These are phyloP conservation scores for Acanthacorydalis orientalis DNA, from an alignment of 2,888 invertebrate species.

Conservation along the genomic window DNA sequence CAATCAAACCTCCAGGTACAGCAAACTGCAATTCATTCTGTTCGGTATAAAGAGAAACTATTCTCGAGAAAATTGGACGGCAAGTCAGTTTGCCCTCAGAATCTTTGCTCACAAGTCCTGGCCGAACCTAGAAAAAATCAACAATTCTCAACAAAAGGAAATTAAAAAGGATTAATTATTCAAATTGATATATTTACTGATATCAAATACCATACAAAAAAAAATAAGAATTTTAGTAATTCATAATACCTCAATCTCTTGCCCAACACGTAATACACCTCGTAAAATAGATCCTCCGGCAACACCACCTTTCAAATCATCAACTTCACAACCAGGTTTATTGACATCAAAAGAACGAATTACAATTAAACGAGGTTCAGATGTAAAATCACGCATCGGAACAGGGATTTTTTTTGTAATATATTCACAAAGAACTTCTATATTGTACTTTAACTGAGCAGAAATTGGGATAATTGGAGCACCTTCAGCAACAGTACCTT, in stretches of 20 bases:
- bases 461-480: slow-evolving; percentile 98
- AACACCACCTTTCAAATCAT: slow-evolving; percentile 94
- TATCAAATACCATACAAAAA: too few species aligned
- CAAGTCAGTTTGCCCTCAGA: slow-evolving; percentile 90
- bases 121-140: slow-evolving; percentile 41
- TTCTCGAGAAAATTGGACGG: slow-evolving; percentile 89
- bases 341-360: slow-evolving; percentile 98
- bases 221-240: too few species aligned
- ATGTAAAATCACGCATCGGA: slow-evolving; percentile 86
- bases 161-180: background rate
- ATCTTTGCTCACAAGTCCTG: slow-evolving; percentile 94
- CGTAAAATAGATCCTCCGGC: slow-evolving; percentile 96
- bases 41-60: slow-evolving; percentile 93
- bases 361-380: slow-evolving; percentile 87
- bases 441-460: slow-evolving; percentile 97
- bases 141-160: background rate
- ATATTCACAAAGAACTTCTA: slow-evolving; percentile 97
- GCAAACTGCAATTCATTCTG: slow-evolving; percentile 98
- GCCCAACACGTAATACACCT: slow-evolving; percentile 92
- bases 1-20: slow-evolving; percentile 98
- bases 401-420: slow-evolving; percentile 97
- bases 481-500: slow-evolving; percentile 88
- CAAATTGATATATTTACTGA: background rate
- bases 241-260: slow-evolving; percentile 84
- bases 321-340: slow-evolving; percentile 98